phyloP scores from a whole-genome alignment of 1,140 invertebrate genomes.

The Aplysia californica region DNA sequence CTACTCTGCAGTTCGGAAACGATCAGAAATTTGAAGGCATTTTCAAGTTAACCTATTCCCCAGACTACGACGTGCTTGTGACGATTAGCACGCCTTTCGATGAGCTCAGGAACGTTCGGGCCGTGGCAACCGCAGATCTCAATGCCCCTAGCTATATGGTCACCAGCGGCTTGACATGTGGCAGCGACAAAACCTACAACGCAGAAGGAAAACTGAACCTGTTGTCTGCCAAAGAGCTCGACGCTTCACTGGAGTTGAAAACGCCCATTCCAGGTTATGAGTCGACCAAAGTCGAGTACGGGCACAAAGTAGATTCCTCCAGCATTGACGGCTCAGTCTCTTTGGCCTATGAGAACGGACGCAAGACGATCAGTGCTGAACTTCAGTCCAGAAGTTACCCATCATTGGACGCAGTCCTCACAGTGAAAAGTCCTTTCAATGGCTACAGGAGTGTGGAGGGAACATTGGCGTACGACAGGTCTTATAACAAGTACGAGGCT shows the following conservation, averaged over 20 bases:
- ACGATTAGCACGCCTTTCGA: too few relatives aligned
- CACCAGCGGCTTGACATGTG: neutral
- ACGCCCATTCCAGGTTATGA: conserved; percentile 30
- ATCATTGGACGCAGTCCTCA: conserved; percentile 1
- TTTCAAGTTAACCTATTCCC: too few relatives aligned
- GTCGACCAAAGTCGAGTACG: conserved; percentile 28
- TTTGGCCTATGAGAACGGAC: conserved; percentile 32
- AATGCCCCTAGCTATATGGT: neutral
- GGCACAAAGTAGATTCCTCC: conserved; percentile 33
- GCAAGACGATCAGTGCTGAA: conserved; percentile 33
- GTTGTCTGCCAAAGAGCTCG: neutral
- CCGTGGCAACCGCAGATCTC: too few relatives aligned
- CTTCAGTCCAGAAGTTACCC: conserved; percentile 13
- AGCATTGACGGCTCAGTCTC: conserved; percentile 30
- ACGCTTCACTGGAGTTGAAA: conserved; percentile 29
- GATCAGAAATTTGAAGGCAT: too few relatives aligned
- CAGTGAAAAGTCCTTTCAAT: conserved; percentile 27
- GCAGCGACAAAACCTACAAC: neutral
- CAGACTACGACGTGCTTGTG: too few relatives aligned
- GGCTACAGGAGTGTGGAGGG: conserved; percentile 16
- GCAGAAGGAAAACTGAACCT: conserved; percentile 1
- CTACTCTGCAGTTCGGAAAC: too few relatives aligned
- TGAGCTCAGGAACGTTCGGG: too few relatives aligned
- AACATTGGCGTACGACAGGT: neutral
- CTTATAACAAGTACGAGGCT: conserved; percentile 2